phyloP scores from a whole-genome alignment of 2,888 invertebrate species.

The Luperina nickerlii region DNA sequence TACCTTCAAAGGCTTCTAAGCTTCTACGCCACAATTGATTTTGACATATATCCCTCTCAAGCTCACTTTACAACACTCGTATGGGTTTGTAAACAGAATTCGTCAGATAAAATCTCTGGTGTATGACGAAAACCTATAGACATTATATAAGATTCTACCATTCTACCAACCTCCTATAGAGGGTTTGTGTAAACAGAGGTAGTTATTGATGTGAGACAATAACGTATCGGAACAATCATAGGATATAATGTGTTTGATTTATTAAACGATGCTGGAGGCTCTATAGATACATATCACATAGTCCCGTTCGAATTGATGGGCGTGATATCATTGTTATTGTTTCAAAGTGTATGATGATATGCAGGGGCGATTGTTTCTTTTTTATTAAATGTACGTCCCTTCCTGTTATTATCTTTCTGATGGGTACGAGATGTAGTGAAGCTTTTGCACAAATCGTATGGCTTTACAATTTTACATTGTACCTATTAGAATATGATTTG shows the following conservation, averaged over 20 bases:
- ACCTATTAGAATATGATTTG: neutral
- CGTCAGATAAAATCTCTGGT: slow-evolving; percentile 26
- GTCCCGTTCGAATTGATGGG: slow-evolving; percentile 71
- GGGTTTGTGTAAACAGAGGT: slow-evolving; percentile 81
- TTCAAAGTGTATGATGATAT: slow-evolving; percentile 61
- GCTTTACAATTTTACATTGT: neutral
- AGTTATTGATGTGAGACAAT: slow-evolving; percentile 86
- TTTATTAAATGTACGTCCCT: slow-evolving; percentile 5
- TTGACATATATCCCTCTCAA: slow-evolving; percentile 17
- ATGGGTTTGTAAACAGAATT: slow-evolving; percentile 28
- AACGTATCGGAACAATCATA: slow-evolving; percentile 85
- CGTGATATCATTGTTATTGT: slow-evolving; percentile 76
- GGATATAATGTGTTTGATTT: slow-evolving; percentile 87
- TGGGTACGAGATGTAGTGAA: neutral
- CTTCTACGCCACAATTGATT: slow-evolving; percentile 3
- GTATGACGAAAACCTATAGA: neutral
- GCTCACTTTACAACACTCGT: slow-evolving; percentile 25
- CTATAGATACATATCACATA: slow-evolving; percentile 69
- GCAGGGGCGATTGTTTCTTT: slow-evolving; percentile 49
- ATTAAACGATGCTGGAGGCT: slow-evolving; percentile 80
- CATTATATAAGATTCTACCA: slow-evolving; percentile 12
- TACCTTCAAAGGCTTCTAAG: slow-evolving; percentile 23
- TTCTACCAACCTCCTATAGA: slow-evolving; percentile 74
- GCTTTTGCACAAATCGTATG: neutral
- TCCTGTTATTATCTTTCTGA: slow-evolving; percentile 3